Base-by-base conservation (phyloP, 37 sponge, comb jelly and placozoan genomes). In the Diacarnus erythraeanus region DNA sequence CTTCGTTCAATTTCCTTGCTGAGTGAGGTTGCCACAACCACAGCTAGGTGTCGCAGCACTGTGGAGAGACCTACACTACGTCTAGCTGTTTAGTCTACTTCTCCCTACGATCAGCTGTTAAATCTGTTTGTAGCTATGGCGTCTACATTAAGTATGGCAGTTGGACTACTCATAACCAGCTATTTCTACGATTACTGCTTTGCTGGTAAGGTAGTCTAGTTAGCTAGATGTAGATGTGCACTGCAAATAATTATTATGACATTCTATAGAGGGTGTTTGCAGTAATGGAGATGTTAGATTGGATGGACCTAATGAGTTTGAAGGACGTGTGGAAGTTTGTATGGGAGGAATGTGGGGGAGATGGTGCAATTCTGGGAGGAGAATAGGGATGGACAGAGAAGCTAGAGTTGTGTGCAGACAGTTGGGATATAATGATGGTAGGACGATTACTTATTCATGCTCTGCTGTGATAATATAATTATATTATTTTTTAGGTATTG, bases 391-490 rank as follows among this genome's bases (percentile, higher is more conserved):
- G 34, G 68, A 70, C 70, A 43, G 59, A n/a, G 42, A 57, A 22
- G 84, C 77, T 34, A 38, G 37, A 54, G 77, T 69, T 2, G 59
- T 84, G 42, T 84, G 84, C 70, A 68, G 44, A 22, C 68, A 57
- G 58, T 57, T 84, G 12, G 77, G 77, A 56, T 59, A 60, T 38
- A 59, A 38, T 40, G 26, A 60, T 15, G 51, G 51, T 47, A n/a
- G n/a, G n/a, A n/a, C n/a, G 51, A 47, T 15, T 47, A 6, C 51
- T 15, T 47, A 12, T 15, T 15, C 51, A 47, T 47, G 51, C 25
- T 6, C 61, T 60, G 40, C 21, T 17, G 77, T 29, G 1, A 65
- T 30, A 30, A 34, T 68, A 12, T 15, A 15, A 6, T 47, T 47
- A 15, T 47, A 12, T 47, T 47, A 6, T 68, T 34, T 47, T 47